Conservation (phyloP, 2,888 invertebrate genomes). For the Geotrupes spiniger region DNA sequence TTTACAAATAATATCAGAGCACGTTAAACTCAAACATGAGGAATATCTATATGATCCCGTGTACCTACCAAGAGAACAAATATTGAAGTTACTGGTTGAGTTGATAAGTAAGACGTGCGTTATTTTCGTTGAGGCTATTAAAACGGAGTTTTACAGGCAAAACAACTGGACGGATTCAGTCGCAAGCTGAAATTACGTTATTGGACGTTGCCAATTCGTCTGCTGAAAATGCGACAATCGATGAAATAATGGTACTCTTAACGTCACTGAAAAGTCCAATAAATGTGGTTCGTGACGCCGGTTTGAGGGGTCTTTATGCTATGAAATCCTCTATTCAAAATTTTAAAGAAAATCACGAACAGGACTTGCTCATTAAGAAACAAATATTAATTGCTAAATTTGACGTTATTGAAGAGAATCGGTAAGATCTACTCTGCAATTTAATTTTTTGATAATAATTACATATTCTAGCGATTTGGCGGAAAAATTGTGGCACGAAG, state of each 20-base stretch:
- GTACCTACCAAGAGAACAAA: slow-evolving; percentile 76
- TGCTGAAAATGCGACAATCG: slow-evolving; percentile 61
- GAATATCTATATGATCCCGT: slow-evolving; percentile 65
- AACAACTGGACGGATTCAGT: slow-evolving; percentile 69
- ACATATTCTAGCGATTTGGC: slow-evolving; percentile 55
- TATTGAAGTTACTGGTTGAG: slow-evolving; percentile 76
- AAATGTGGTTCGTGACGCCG: slow-evolving; percentile 74
- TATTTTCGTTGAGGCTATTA: background rate
- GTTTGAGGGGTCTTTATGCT: slow-evolving; percentile 68
- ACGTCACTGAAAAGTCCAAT: slow-evolving; percentile 72
- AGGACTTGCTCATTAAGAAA: slow-evolving; percentile 62
- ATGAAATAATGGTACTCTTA: slow-evolving; percentile 72
- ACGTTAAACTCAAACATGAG: slow-evolving; percentile 58
- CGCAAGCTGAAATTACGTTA: slow-evolving; percentile 75
- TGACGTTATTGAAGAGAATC: slow-evolving; percentile 75
- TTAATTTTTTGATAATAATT: slow-evolving; percentile 5
- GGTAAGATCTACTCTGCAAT: slow-evolving; percentile 43
- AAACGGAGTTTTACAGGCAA: slow-evolving; percentile 49
- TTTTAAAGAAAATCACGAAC: slow-evolving; percentile 57
- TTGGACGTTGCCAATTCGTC: slow-evolving; percentile 71
- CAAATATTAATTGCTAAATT: slow-evolving; percentile 81
- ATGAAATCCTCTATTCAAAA: slow-evolving; percentile 62
- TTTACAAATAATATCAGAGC: slow-evolving; percentile 67
- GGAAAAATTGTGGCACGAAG: slow-evolving; percentile 60
- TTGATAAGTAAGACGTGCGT: slow-evolving; percentile 59